Conservation (phyloP, 2,113 vertebrate species). For the Cephalopholis sonnerati region DNA sequence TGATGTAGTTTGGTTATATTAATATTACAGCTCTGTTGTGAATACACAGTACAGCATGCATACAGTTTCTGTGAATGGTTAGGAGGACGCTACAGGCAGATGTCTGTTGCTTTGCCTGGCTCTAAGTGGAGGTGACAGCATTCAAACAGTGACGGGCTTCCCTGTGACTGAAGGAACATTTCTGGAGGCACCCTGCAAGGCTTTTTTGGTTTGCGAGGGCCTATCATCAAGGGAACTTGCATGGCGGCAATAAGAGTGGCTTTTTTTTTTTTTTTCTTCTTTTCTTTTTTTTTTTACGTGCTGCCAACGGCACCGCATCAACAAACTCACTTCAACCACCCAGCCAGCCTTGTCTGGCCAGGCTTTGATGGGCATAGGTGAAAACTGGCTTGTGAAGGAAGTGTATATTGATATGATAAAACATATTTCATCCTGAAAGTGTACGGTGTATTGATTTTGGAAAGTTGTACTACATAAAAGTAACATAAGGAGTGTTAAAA, state of each 20-base stretch:
- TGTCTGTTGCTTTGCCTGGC: conserved; percentile 40
- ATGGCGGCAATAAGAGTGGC: conserved; percentile 47
- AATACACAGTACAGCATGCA: not conserved
- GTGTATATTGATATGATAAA: conserved; percentile 64
- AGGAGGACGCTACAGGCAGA: conserved; percentile 50
- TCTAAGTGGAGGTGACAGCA: conserved; percentile 86
- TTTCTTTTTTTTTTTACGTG: conserved; percentile 40
- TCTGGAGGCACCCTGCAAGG: conserved; percentile 86
- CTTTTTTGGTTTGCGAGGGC: conserved; percentile 73
- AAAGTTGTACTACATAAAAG: conserved; percentile 73
- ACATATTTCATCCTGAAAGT: conserved; percentile 65
- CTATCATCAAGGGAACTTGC: conserved; percentile 68
- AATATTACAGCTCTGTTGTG: not conserved
- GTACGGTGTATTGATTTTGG: conserved; percentile 67
- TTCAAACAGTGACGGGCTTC: conserved; percentile 70
- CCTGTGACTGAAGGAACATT: conserved; percentile 82
- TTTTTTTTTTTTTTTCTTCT: conserved; percentile 15
- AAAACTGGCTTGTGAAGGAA: conserved; percentile 55
- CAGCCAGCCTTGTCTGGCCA: conserved; percentile 13
- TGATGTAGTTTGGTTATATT: not conserved
- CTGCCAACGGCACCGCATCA: conserved; percentile 14
- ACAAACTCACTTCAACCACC: conserved; percentile 51
- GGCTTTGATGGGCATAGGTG: conserved; percentile 30
- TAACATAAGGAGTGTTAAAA: conserved; percentile 71
- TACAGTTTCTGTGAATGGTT: conserved; percentile 26